These are phyloP conservation scores for Caenorhabditis becei DNA, from an alignment of 2,888 invertebrate species.

Conservation along the genomic window DNA sequence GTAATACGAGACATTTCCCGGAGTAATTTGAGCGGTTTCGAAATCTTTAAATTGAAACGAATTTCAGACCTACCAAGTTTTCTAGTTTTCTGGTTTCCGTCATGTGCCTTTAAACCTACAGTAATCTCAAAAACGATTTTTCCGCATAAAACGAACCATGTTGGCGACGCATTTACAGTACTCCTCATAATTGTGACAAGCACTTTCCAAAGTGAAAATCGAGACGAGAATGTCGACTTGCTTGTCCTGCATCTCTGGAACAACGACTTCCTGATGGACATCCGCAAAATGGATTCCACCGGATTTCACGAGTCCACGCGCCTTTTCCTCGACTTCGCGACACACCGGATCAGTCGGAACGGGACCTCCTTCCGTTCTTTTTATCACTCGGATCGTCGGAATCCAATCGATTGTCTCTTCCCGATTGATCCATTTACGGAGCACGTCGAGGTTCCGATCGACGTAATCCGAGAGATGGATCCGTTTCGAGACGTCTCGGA, in stretches of 20 bases:
- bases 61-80: no score
- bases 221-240: conserved; percentile 74
- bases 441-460: conserved; percentile 70
- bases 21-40: no score
- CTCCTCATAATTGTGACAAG: conserved; percentile 75
- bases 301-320: conserved; percentile 55
- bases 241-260: conserved; percentile 61
- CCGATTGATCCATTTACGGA: conserved; percentile 62
- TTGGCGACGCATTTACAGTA: conserved; percentile 71
- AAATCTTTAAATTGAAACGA: conserved; percentile 15
- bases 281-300: conserved; percentile 76
- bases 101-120: no score
- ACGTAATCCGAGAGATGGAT: conserved; percentile 77
- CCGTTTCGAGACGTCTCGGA: conserved; percentile 74
- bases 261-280: conserved; percentile 69
- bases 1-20: neutral
- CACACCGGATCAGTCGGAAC: conserved; percentile 51
- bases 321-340: conserved; percentile 66
- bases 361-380: conserved; percentile 72
- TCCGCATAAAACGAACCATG: conserved; percentile 66
- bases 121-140: conserved; percentile 1
- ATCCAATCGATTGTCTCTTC: conserved; percentile 71
- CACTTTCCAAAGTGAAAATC: conserved; percentile 79
- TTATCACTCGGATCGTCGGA: conserved; percentile 73
- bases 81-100: no score